Conservation (phyloP, 1,140 invertebrate species). For the Apis dorsata region DNA sequence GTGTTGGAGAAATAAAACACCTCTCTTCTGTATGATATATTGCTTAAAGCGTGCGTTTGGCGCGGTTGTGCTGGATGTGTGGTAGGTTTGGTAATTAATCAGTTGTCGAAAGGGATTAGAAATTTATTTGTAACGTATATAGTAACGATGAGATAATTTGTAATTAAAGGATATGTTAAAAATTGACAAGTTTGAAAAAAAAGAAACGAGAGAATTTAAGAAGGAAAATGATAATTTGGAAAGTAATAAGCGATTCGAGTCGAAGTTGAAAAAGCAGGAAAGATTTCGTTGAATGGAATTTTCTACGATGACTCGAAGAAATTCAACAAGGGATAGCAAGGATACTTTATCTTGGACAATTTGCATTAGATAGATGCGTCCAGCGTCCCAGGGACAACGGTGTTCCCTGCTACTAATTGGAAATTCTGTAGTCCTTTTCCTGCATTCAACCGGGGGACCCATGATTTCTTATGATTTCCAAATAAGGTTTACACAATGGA, state of each 20-base stretch:
- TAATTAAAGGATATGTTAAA: too few relatives aligned
- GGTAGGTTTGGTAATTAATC: not conserved
- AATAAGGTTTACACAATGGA: constrained; percentile 26
- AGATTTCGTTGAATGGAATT: not conserved
- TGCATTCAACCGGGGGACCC: not conserved
- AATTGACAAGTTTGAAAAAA: too few relatives aligned
- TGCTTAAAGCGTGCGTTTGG: not conserved
- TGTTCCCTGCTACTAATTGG: constrained; percentile 28
- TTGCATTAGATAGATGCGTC: constrained; percentile 1
- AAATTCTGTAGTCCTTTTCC: not conserved
- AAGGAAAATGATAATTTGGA: too few relatives aligned
- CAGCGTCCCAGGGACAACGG: not conserved
- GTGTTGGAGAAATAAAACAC: not conserved
- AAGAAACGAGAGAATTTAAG: too few relatives aligned
- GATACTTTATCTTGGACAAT: not conserved
- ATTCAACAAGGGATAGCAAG: not conserved
- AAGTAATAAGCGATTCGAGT: not conserved
- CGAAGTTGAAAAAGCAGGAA: not conserved
- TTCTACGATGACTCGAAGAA: not conserved
- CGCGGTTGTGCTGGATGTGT: too few relatives aligned
- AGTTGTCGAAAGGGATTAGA: not conserved
- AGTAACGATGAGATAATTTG: too few relatives aligned
- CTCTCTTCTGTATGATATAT: not conserved
- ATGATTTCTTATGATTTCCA: not conserved
- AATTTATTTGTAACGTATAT: not conserved